These are phyloP conservation scores for Psephotus haematonotus DNA, from an alignment of 2,113 vertebrate genomes.

Conservation along the genomic window DNA sequence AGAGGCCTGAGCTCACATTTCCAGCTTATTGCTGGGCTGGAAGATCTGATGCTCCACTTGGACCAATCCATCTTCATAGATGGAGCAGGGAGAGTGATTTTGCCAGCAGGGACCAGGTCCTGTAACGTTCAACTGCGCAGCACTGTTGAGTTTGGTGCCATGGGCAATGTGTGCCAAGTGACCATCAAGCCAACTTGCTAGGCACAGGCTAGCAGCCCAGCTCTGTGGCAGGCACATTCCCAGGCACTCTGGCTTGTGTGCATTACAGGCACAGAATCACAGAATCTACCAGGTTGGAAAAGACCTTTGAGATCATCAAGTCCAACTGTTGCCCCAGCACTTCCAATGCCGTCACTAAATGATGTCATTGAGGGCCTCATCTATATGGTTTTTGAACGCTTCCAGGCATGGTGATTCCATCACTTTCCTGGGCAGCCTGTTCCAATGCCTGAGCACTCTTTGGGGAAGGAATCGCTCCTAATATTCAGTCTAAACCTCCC, in stretches of 20 bases:
- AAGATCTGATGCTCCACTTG: background rate
- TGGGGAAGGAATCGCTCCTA: background rate
- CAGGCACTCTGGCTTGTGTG: background rate
- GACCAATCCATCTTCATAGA: conserved; percentile 23
- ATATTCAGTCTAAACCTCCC: background rate
- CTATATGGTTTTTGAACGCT: background rate
- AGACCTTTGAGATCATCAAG: background rate
- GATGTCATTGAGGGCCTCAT: background rate
- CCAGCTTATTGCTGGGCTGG: background rate
- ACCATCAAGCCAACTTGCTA: conserved; percentile 1
- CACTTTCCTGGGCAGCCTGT: background rate
- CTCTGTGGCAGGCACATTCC: background rate
- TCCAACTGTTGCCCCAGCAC: background rate
- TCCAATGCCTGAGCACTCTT: background rate
- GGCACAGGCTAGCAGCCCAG: background rate
- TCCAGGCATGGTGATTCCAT: background rate
- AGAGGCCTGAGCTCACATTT: background rate
- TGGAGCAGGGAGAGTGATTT: background rate
- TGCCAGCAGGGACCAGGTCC: conserved; percentile 2
- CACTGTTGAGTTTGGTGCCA: background rate
- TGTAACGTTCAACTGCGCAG: background rate
- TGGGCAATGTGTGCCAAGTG: background rate
- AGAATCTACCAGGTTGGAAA: background rate
- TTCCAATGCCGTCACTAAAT: background rate
- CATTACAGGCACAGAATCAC: background rate